Conservation (phyloP, 2,888 invertebrate genomes). For the Spisula subtruncata region DNA sequence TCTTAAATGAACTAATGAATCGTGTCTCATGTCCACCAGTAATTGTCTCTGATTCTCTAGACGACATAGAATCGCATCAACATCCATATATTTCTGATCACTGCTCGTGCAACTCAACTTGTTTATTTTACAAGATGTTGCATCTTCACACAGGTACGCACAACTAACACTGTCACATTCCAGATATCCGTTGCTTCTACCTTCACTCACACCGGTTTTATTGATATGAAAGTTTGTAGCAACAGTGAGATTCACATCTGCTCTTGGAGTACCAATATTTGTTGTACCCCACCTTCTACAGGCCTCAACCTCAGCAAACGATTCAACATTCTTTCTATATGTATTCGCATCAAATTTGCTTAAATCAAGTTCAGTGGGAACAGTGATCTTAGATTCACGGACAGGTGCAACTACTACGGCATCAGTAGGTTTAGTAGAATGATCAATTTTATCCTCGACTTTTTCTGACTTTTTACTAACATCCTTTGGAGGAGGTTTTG, state of each 20-base stretch:
- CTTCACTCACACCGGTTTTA: neutral
- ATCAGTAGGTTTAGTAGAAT: neutral
- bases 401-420: neutral
- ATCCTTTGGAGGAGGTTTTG: neutral
- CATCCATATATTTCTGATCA: neutral
- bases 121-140: neutral
- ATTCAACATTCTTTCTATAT: conserved; percentile 27
- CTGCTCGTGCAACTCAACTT: neutral
- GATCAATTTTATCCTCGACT: neutral
- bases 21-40: conserved; percentile 25
- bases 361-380: conserved; percentile 15
- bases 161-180: conserved; percentile 49
- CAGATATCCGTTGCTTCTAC: conserved; percentile 4
- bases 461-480: neutral
- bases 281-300: conserved; percentile 41
- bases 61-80: neutral
- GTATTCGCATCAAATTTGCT: conserved; percentile 29
- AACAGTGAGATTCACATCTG: conserved; percentile 53
- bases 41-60: conserved; percentile 33
- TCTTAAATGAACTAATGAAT: conserved; percentile 12
- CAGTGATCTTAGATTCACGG: neutral
- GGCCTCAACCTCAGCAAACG: conserved; percentile 37
- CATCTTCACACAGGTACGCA: conserved; percentile 45
- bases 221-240: conserved; percentile 37
- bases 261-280: conserved; percentile 28